A percentile compares a stretch with the other conserved stretches of the same genome.
These are phyloP conservation scores for Camponotus fellah DNA, from an alignment of 2,888 invertebrate genomes.

Conservation along the genomic window DNA sequence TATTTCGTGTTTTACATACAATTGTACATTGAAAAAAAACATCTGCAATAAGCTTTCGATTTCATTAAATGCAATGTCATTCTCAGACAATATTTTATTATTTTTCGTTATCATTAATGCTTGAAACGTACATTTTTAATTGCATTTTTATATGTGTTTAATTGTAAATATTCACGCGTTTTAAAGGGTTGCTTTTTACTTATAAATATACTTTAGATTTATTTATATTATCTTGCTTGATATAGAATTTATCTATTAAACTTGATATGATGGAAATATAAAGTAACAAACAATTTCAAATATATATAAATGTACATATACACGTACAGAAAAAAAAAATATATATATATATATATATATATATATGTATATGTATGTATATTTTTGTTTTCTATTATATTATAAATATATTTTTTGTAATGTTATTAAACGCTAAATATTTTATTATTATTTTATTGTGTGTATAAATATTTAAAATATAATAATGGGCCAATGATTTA, in stretches of 20 bases:
- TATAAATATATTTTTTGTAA: not conserved
- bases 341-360: not conserved
- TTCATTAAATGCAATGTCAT: constrained; percentile 12
- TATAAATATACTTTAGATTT: not conserved
- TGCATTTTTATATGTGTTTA: not conserved
- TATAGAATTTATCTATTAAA: not conserved
- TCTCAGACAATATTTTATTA: not conserved
- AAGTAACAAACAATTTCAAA: not conserved
- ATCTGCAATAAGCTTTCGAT: not conserved
- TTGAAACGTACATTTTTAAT: not conserved
- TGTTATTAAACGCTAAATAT: not conserved
- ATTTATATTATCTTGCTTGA: constrained; percentile 1
- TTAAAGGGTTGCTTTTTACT: not conserved
- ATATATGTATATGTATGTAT: not conserved
- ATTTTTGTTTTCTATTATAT: not conserved
- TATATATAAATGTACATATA: not conserved
- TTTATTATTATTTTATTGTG: not conserved
- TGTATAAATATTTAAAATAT: not conserved
- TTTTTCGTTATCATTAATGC: constrained; percentile 20
- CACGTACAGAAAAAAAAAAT: not conserved
- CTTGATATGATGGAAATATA: not conserved
- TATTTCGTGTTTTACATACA: not conserved
- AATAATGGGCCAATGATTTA: not conserved
- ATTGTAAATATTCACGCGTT: not conserved
- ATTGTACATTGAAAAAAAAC: constrained; percentile 6